phyloP scores from a whole-genome alignment of 2,113 vertebrate species.

The Ptychochromis oligacanthus region DNA sequence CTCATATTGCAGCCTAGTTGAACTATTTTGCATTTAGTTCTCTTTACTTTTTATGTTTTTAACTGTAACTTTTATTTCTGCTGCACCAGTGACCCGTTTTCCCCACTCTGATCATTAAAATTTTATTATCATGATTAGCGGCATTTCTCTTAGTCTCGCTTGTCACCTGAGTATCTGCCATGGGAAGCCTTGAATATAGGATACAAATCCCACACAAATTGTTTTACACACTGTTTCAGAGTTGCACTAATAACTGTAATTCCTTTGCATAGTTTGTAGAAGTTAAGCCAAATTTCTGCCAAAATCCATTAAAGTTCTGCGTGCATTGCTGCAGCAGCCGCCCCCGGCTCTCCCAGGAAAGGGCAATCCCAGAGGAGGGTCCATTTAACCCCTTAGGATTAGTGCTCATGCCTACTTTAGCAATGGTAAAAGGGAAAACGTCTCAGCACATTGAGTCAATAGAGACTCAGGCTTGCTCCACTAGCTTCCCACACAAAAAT shows the following conservation, averaged over 20 bases:
- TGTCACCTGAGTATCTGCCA: conserved; percentile 34
- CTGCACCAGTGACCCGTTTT: conserved; percentile 45
- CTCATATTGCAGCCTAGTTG: not conserved
- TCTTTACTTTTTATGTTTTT: conserved; percentile 2
- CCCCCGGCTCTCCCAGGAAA: conserved; percentile 75
- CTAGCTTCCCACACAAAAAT: conserved; percentile 73
- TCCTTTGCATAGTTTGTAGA: conserved; percentile 31
- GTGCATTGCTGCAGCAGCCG: conserved; percentile 49
- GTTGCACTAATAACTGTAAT: not conserved
- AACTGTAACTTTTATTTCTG: conserved; percentile 15
- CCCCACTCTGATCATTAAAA: conserved; percentile 34
- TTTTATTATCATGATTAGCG: conserved; percentile 39
- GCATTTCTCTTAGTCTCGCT: conserved; percentile 34
- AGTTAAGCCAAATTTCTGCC: conserved; percentile 54
- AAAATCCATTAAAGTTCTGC: conserved; percentile 56
- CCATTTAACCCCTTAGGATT: conserved; percentile 81
- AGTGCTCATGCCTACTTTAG: conserved; percentile 81
- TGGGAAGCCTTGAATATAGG: not conserved
- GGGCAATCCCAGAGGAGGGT: conserved; percentile 70
- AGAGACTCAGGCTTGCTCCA: conserved; percentile 60
- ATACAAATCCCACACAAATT: not conserved
- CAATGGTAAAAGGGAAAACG: conserved; percentile 74
- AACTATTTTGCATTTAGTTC: conserved; percentile 28
- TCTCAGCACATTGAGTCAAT: conserved; percentile 72
- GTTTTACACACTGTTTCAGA: not conserved